A percentile compares a stretch with the other conserved stretches of the same genome.
phyloP scores from a whole-genome alignment of 92 coral and sea anemone species.

The Actinostola sp. region DNA sequence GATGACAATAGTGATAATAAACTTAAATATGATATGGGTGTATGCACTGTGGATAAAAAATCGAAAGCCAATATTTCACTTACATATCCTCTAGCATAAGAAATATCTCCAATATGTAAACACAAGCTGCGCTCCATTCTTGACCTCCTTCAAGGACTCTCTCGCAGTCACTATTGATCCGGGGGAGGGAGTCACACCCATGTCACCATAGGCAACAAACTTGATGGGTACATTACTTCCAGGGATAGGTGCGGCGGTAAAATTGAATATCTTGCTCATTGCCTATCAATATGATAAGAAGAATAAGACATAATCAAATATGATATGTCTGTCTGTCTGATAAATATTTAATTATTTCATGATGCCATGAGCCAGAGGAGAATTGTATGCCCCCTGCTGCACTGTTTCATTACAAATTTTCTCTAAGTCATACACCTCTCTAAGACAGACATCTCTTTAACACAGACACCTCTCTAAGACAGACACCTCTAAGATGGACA shows the following conservation, averaged over 20 bases:
- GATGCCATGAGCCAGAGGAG: no score
- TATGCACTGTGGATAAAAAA: neutral
- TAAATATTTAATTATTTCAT: no score
- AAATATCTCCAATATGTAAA: slow-evolving; percentile 79
- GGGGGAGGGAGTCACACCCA: slow-evolving; percentile 67
- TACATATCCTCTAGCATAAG: slow-evolving; percentile 87
- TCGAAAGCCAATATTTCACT: neutral
- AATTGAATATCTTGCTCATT: slow-evolving; percentile 65
- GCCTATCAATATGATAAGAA: slow-evolving; percentile 47
- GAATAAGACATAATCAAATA: neutral
- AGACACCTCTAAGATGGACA: no score
- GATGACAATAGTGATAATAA: neutral
- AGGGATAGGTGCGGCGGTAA: slow-evolving; percentile 78
- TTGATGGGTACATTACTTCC: slow-evolving; percentile 64
- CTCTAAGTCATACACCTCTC: no score
- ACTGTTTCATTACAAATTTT: no score
- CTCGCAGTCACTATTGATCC: slow-evolving; percentile 76
- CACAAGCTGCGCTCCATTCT: slow-evolving; percentile 69
- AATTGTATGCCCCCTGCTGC: no score
- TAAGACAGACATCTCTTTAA: no score
- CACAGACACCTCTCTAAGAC: no score
- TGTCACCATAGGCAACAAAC: slow-evolving; percentile 88
- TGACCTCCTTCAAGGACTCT: slow-evolving; percentile 65
- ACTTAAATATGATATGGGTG: neutral
- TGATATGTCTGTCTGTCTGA: neutral